These are phyloP conservation scores for Spisula solida DNA, from an alignment of 2,888 invertebrate genomes.

Conservation along the genomic window DNA sequence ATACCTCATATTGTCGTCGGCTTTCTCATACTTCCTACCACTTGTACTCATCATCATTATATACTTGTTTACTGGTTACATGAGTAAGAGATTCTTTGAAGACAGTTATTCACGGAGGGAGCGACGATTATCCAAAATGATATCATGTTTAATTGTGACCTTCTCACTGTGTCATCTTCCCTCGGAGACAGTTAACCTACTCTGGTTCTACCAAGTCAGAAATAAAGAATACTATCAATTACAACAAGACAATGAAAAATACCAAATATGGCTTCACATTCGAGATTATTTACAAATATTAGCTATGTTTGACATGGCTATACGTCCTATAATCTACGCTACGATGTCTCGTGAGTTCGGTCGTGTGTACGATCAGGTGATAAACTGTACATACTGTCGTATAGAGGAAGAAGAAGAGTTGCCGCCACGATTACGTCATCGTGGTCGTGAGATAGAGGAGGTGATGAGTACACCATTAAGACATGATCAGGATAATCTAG, in stretches of 20 bases:
- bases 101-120: conserved; percentile 81
- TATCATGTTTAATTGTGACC: conserved; percentile 75
- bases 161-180: conserved; percentile 81
- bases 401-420: conserved; percentile 53
- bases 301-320: conserved; percentile 78
- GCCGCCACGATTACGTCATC: conserved; percentile 49
- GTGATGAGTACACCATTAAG: conserved; percentile 50
- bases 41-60: conserved; percentile 75
- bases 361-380: conserved; percentile 81
- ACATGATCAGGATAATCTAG: conserved; percentile 18
- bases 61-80: conserved; percentile 78
- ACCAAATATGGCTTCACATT: conserved; percentile 66
- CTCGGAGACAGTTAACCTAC: conserved; percentile 74
- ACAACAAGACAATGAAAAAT: conserved; percentile 58
- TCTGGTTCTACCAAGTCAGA: conserved; percentile 73
- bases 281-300: conserved; percentile 72
- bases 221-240: conserved; percentile 56
- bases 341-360: conserved; percentile 81
- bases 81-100: conserved; percentile 80
- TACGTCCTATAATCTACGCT: conserved; percentile 82
- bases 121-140: conserved; percentile 79
- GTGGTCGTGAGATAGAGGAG: conserved; percentile 61
- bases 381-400: conserved; percentile 81
- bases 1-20: conserved; percentile 65
- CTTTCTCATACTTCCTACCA: conserved; percentile 80